phyloP scores from a whole-genome alignment of 2,113 vertebrate species.

The Ptilorrhoa leucosticta region DNA sequence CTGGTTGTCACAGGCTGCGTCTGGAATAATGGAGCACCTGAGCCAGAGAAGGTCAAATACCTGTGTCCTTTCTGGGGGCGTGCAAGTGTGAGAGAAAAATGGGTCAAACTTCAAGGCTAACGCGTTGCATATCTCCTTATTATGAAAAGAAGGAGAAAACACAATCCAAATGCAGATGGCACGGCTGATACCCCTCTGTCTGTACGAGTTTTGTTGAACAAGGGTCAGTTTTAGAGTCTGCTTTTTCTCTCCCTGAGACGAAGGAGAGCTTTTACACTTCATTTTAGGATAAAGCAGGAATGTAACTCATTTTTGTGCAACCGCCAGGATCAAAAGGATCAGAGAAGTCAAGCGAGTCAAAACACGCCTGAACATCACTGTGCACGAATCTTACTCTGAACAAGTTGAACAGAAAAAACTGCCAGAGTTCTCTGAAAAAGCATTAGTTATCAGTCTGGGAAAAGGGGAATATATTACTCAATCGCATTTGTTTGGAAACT shows the following conservation, averaged over 20 bases:
- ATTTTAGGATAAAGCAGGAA: neutral
- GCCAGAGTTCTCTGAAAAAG: neutral
- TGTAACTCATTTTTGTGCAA: neutral
- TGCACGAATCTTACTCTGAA: neutral
- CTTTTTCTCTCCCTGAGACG: neutral
- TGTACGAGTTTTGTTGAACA: neutral
- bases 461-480: neutral
- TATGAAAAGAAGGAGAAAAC: neutral
- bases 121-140: neutral
- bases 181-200: neutral
- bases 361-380: neutral
- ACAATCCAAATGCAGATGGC: neutral
- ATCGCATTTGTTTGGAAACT: neutral
- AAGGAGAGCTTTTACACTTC: neutral
- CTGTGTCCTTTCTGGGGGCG: neutral
- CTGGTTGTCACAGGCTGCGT: neutral
- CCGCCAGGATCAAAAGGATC: neutral
- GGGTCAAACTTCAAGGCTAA: slow-evolving; percentile 18
- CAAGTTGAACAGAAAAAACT: neutral
- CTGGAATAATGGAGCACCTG: neutral
- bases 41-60: slow-evolving; percentile 11
- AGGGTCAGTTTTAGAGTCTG: neutral
- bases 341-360: neutral
- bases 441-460: neutral
- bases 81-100: neutral